Evolutionary conservation across 2,797 vertebrate genomes (phyloP).

Genomic region (Pangasius krempfi): DNA sequence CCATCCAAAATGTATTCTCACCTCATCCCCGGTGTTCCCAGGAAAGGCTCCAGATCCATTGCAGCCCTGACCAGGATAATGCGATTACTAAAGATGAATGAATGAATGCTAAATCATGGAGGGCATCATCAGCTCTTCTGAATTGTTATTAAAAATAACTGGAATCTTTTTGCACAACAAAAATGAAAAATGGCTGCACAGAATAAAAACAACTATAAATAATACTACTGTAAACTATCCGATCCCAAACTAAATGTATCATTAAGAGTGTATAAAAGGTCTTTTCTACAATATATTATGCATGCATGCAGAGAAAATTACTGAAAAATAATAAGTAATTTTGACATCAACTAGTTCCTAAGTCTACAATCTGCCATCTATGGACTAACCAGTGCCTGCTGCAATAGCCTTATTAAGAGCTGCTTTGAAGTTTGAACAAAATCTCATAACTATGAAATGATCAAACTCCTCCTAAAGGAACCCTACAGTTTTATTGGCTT

Average conservation of each 20-base stretch:
- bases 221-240: not conserved
- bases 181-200: not conserved
- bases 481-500: constrained; percentile 79
- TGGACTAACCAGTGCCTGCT: constrained; percentile 52
- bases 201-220: not conserved
- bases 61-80: not conserved
- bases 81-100: not conserved
- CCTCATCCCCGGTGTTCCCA: not conserved
- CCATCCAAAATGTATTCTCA: not conserved
- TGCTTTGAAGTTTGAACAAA: constrained; percentile 73
- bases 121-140: too few species aligned
- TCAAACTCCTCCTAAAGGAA: constrained; percentile 79
- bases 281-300: not conserved
- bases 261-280: not conserved
- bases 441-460: constrained; percentile 75
- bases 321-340: constrained; percentile 1
- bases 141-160: not conserved
- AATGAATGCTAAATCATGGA: not conserved
- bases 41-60: not conserved
- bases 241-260: not conserved
- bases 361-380: constrained; percentile 5
- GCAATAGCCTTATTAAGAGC: constrained; percentile 66
- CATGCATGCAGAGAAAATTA: not conserved
- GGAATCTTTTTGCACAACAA: not conserved
- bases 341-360: constrained; percentile 12